Evolutionary conservation across 2,113 vertebrate species (phyloP).

Genomic region (Corynorhinus townsendii): DNA sequence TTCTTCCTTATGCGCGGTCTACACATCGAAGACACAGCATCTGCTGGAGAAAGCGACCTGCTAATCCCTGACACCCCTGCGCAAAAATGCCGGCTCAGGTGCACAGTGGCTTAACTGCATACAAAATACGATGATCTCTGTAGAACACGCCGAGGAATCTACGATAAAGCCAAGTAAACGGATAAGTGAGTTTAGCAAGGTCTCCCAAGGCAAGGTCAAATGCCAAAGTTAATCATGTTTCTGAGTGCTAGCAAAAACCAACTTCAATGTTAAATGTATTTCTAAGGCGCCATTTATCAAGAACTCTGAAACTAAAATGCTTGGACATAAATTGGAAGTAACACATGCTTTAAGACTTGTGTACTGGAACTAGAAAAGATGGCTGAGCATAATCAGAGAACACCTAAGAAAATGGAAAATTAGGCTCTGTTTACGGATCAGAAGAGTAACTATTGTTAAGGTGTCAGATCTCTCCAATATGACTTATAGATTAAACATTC

Average conservation of each 20-base stretch:
- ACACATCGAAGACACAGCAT: neutral
- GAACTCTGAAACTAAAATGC: neutral
- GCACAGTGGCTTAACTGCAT: too few species aligned
- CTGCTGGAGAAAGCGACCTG: neutral
- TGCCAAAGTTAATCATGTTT: neutral
- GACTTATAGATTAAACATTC: neutral
- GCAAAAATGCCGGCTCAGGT: too few species aligned
- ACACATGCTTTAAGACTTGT: neutral
- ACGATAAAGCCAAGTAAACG: neutral
- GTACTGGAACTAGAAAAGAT: neutral
- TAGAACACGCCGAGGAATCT: neutral
- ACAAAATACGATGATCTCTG: too few species aligned
- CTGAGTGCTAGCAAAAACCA: neutral
- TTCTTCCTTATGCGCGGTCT: neutral
- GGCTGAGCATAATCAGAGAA: neutral
- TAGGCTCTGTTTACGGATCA: neutral
- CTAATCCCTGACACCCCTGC: neutral
- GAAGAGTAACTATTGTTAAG: neutral
- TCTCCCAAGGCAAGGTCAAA: neutral
- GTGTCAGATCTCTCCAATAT: neutral
- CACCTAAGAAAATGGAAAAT: neutral
- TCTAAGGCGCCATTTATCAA: neutral
- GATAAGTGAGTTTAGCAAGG: neutral
- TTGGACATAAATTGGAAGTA: neutral
- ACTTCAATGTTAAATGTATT: neutral